Evolutionary conservation across 2,113 vertebrate species (phyloP).

Genomic region (Beaufortia kweichowensis): DNA sequence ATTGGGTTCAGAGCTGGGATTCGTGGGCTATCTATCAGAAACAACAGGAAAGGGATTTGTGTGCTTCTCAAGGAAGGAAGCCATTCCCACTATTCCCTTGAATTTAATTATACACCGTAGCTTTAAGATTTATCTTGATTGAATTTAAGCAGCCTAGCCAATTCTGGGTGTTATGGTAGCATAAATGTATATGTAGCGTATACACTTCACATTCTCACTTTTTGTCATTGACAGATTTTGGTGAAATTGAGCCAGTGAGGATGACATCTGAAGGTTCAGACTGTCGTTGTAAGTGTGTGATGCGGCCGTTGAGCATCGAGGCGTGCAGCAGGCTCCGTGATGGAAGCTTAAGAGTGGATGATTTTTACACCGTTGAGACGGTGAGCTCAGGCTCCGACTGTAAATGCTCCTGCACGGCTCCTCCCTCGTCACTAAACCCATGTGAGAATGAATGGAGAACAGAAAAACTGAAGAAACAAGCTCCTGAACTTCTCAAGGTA

Average conservation of each 20-base stretch:
- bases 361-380: slow-evolving; percentile 95
- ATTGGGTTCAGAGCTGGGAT: too few relatives aligned
- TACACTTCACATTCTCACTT: neutral
- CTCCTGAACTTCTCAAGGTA: slow-evolving; percentile 92
- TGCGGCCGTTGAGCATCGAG: slow-evolving; percentile 89
- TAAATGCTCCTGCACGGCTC: slow-evolving; percentile 91
- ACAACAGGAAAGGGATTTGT: too few relatives aligned
- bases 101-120: too few relatives aligned
- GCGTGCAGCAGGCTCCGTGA: slow-evolving; percentile 83
- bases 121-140: too few relatives aligned
- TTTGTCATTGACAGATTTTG: slow-evolving; percentile 74
- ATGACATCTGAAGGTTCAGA: slow-evolving; percentile 95
- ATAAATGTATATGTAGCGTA: too few relatives aligned
- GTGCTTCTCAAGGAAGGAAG: too few relatives aligned
- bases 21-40: too few relatives aligned
- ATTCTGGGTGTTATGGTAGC: too few relatives aligned
- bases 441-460: slow-evolving; percentile 97
- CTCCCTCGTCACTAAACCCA: slow-evolving; percentile 93
- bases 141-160: too few relatives aligned
- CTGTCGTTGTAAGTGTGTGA: slow-evolving; percentile 96
- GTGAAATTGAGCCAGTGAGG: slow-evolving; percentile 85
- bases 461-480: slow-evolving; percentile 96
- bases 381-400: slow-evolving; percentile 93
- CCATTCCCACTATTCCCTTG: too few relatives aligned
- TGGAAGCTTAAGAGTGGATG: slow-evolving; percentile 82